A percentile compares a stretch with the other conserved stretches of the same genome.
Evolutionary conservation across 1,140 invertebrate species (phyloP).

Genomic region (Limonius californicus): DNA sequence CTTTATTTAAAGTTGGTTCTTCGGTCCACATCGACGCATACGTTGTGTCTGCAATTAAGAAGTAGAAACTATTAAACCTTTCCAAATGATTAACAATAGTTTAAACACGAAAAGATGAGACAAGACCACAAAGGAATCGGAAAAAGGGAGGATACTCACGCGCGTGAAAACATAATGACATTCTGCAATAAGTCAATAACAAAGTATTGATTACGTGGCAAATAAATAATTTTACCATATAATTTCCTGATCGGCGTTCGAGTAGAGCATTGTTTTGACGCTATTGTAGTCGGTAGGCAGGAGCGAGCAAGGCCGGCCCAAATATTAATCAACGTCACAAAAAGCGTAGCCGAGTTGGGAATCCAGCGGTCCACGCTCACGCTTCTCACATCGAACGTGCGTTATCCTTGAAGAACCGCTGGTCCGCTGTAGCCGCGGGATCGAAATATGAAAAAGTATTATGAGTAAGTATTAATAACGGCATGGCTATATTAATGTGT

Average conservation of each 20-base stretch:
- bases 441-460: slow-evolving; percentile 42
- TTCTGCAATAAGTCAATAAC: not conserved
- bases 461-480: slow-evolving; percentile 43
- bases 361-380: slow-evolving; percentile 25
- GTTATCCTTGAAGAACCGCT: slow-evolving; percentile 10
- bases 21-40: too few species aligned
- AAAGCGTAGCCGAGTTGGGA: slow-evolving; percentile 28
- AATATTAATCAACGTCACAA: slow-evolving; percentile 46
- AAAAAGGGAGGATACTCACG: too few species aligned
- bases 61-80: too few species aligned
- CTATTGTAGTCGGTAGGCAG: slow-evolving; percentile 42
- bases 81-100: too few species aligned
- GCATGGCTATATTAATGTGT: slow-evolving; percentile 43
- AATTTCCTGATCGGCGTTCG: slow-evolving; percentile 26
- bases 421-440: slow-evolving; percentile 37
- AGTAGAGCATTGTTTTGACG: slow-evolving; percentile 38
- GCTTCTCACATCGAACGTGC: not conserved
- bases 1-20: too few species aligned
- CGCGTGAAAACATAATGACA: too few species aligned
- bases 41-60: too few species aligned
- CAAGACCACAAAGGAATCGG: too few species aligned
- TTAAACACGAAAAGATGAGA: too few species aligned
- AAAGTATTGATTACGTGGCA: not conserved
- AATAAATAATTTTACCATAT: slow-evolving; percentile 28
- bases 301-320: slow-evolving; percentile 38